These are phyloP conservation scores for Glareola pratincola DNA, from an alignment of 2,113 vertebrate species.

Conservation along the genomic window DNA sequence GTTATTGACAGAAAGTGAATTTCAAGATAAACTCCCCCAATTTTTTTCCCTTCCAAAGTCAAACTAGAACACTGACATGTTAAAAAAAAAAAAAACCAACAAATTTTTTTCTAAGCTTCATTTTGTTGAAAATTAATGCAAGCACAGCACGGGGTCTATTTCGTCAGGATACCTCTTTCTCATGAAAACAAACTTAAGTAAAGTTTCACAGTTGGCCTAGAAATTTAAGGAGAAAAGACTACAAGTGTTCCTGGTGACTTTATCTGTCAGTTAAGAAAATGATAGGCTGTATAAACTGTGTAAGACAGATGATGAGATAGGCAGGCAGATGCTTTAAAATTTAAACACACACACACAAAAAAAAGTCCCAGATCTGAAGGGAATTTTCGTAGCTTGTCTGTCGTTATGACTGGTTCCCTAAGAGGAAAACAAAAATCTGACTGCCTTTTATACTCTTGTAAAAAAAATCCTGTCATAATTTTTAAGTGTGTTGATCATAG, in stretches of 20 bases:
- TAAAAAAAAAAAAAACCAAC: background rate
- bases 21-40: background rate
- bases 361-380: background rate
- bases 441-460: background rate
- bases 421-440: background rate
- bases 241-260: background rate
- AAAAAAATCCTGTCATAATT: background rate
- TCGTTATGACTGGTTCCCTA: background rate
- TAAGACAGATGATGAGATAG: background rate
- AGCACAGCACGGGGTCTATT: background rate
- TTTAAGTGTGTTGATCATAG: conserved; percentile 10
- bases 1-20: background rate
- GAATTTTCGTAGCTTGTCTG: background rate
- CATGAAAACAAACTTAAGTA: background rate
- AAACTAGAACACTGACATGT: background rate
- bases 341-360: background rate
- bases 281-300: background rate
- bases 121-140: background rate
- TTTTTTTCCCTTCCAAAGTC: background rate
- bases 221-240: background rate
- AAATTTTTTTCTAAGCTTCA: background rate
- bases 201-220: background rate
- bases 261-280: background rate
- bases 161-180: background rate
- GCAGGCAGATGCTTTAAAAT: background rate